Base-by-base conservation (phyloP, 2,888 invertebrate species). In the Pterostichus madidus region DNA sequence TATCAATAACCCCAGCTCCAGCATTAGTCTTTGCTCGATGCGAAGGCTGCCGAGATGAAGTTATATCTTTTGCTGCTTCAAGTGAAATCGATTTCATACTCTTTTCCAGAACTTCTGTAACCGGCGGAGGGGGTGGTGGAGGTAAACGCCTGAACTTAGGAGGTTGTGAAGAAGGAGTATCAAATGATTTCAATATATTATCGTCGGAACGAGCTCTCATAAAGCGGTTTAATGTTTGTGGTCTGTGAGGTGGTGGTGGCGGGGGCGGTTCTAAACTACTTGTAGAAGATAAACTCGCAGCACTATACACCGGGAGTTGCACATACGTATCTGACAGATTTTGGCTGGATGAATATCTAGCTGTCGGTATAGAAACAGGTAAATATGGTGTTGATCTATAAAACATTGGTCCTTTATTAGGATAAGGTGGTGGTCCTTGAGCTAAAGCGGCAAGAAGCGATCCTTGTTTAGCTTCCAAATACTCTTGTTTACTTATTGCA, bases 401-500 rank as follows among this genome's bases (percentile, higher is more conserved):
- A 86, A 96, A 94, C 73, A 95, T 92, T 81, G 95, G 94, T 83
- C 93, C 94, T 88, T 95, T 95, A 84, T 92, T 92, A 7, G 92
- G 91, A 87, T 93, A 93, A 73, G 89, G 89, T 35, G 90, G 91
- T 39, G 94, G 93, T 81, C 91, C 91, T n/a, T 90, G 90, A 1
- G 93, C 92, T 86, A 92, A 90, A 59, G 93, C 93, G 0, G 93
- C 94, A 86, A 94, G 89, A 11, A 95, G 91, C 52, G 95, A 95
- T 0, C 96, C 94, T 87, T 96, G 93, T 88, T 97, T 97, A 77
- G 96, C 96, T 87, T 97, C 97, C 85, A 96, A 92, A 90, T 97
- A 97, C 88, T 97, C 97, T 89, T 97, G 97, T 88, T 96, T 96
- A 85, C 97, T 97, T 64, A 97, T 93, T 0, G 96, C 94, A 8